Conservation (phyloP, 2,113 vertebrate species). For the Apeltes quadracus region DNA sequence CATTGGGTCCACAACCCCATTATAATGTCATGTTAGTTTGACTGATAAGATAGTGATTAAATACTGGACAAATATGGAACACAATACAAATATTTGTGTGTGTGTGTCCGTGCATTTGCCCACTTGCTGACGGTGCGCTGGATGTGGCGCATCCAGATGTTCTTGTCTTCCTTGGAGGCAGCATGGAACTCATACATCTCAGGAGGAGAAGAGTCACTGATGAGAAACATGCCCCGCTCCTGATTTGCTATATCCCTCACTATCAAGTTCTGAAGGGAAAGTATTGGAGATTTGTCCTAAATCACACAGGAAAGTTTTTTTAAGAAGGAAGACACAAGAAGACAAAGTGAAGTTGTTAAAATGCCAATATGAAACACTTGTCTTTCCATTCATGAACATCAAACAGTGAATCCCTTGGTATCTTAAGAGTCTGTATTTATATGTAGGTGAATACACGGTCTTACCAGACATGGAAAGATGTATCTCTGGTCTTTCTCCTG, state of each 20-base stretch:
- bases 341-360: not conserved
- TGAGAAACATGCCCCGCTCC: slow-evolving; percentile 93
- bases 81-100: not conserved
- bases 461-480: slow-evolving; percentile 89
- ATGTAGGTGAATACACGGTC: slow-evolving; percentile 34
- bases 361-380: not conserved
- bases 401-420: not conserved
- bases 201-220: slow-evolving; percentile 83
- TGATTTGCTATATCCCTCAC: slow-evolving; percentile 94
- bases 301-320: not conserved
- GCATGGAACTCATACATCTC: slow-evolving; percentile 96
- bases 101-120: not conserved
- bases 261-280: slow-evolving; percentile 89
- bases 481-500: slow-evolving; percentile 95
- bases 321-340: not conserved
- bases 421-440: not conserved
- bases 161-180: slow-evolving; percentile 86
- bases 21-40: not conserved
- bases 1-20: not conserved
- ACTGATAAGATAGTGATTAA: not conserved
- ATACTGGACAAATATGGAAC: not conserved
- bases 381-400: not conserved
- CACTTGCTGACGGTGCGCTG: slow-evolving; percentile 86
- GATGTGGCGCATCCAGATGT: slow-evolving; percentile 88
- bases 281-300: slow-evolving; percentile 88